Base-by-base conservation (phyloP, 2,888 invertebrate genomes). In the Nomada hirtipes region DNA sequence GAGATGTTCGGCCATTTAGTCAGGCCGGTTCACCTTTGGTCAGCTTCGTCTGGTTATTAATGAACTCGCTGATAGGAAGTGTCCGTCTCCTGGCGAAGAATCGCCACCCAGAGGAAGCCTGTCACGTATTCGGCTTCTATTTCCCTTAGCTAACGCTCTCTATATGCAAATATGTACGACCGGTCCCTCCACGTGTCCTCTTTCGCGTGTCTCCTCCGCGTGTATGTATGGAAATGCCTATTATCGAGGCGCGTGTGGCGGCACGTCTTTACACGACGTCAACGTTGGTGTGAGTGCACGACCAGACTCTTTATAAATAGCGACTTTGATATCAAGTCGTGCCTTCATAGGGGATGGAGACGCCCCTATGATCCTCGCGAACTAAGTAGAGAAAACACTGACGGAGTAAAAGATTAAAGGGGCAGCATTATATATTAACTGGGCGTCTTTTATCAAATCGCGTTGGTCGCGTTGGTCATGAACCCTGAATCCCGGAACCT, bases 101-200 rank as follows among this genome's bases (percentile, higher is more conserved):
- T 92, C 91, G 89, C 89, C 90, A 88, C 88, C 83, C 89, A 83
- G 89, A 90, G 90, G 86, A 86, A 84, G 87, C 88, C 90, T 89
- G 93, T 93, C 93, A 93, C 93, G 92, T 93, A 93, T 90, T 90
- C 90, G 90, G 91, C 92, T 93, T 92, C 93, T 93, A 93, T 93
- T 93, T 93, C 93, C 93, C 93, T 93, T 92, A 92, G 92, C 92
- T 92, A 90, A 92, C 92, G 91, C 93, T 93, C 92, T 93, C 93
- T 93, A 93, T 93, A 93, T 93, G 93, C 93, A 93, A 93, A 93
- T 93, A 92, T 84, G 88, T 73, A 79, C 88, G 87, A 86, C 85
- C 90, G 90, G 89, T 88, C 86, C 82, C 86, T 85, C 84, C 88
- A 76, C 84, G 82, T 86, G 83, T 87, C 86, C 85, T 86, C 86